Evolutionary conservation across 2,113 vertebrate species (phyloP).

Genomic region (Tragelaphus scriptus): DNA sequence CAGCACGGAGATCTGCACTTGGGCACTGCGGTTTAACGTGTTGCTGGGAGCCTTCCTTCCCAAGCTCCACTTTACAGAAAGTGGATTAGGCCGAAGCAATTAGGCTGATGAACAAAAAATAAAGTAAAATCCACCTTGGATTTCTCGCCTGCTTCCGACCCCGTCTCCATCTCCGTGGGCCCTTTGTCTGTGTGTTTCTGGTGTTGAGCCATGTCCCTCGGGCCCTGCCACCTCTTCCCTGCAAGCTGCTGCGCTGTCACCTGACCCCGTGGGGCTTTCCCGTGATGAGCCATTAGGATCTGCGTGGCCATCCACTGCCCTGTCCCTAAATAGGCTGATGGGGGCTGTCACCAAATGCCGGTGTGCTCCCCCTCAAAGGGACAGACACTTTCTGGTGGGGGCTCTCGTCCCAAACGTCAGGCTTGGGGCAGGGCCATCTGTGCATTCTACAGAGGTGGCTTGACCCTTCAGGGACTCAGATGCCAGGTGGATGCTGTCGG

Average conservation of each 20-base stretch:
- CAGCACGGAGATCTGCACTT: accelerated
- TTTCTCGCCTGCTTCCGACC: neutral
- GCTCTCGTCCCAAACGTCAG: neutral
- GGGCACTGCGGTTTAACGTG: neutral
- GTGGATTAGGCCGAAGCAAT: neutral
- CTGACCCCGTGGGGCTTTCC: neutral
- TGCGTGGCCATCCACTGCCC: neutral
- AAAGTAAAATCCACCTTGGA: neutral
- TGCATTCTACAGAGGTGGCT: accelerated
- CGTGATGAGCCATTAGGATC: neutral
- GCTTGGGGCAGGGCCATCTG: neutral
- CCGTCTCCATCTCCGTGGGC: neutral
- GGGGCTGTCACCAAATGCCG: neutral
- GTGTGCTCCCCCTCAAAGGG: neutral
- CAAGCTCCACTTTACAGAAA: neutral
- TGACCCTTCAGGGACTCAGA: neutral
- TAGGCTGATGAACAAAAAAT: neutral
- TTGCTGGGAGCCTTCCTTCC: neutral
- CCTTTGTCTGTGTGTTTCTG: slow-evolving; percentile 24
- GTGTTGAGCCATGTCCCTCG: neutral
- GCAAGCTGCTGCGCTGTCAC: neutral
- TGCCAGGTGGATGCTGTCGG: accelerated
- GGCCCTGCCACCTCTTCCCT: neutral
- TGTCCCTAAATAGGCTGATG: neutral
- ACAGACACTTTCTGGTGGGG: neutral